Conservation (phyloP, 2,113 vertebrate species). For the Columba livia region DNA sequence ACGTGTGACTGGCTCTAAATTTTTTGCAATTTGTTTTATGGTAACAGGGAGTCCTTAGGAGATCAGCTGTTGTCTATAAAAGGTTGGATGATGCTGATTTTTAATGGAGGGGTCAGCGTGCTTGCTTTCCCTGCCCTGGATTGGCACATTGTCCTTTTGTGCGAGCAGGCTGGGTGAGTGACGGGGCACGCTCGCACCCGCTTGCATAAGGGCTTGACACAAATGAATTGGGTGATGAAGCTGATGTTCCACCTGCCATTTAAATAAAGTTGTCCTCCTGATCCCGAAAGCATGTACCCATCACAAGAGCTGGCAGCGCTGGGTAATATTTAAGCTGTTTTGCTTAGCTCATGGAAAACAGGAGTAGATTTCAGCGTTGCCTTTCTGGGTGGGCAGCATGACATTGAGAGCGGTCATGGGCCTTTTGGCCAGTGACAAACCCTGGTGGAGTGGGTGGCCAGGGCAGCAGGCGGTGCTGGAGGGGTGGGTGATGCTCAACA, state of each 20-base stretch:
- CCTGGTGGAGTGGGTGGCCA: background rate
- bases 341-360: constrained; percentile 52
- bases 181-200: background rate
- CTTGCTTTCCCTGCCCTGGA: background rate
- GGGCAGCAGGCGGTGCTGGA: background rate
- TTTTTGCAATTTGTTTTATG: background rate
- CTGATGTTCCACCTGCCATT: constrained; percentile 40
- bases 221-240: background rate
- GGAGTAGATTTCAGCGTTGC: constrained; percentile 52
- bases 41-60: background rate
- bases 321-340: constrained; percentile 30
- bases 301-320: background rate
- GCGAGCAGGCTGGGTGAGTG: background rate
- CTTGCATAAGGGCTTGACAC: constrained; percentile 1
- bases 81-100: constrained; percentile 22
- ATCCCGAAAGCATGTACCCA: constrained; percentile 21
- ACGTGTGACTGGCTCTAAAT: background rate
- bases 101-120: background rate
- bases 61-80: constrained; percentile 49
- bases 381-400: constrained; percentile 27
- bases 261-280: constrained; percentile 39
- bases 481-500: background rate
- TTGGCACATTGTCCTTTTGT: background rate
- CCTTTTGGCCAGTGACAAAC: background rate
- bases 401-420: background rate